Conservation (phyloP, 2,113 vertebrate genomes). For the Acrocephalus arundinaceus region DNA sequence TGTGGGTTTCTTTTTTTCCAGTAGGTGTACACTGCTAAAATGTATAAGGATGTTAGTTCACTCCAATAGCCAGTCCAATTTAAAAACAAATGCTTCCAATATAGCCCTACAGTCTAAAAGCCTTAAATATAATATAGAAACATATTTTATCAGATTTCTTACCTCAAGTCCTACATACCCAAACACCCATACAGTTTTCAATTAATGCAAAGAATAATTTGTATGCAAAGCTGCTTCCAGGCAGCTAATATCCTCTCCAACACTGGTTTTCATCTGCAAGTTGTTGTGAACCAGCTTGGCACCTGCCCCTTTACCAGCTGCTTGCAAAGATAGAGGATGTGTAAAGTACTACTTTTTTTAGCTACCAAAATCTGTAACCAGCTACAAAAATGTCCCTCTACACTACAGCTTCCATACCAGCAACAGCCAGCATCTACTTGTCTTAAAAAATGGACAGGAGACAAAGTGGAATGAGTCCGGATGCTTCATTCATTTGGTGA, state of each 20-base stretch:
- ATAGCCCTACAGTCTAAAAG: neutral
- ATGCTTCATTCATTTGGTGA: neutral
- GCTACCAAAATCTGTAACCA: neutral
- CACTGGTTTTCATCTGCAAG: neutral
- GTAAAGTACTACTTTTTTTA: neutral
- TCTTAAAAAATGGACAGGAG: neutral
- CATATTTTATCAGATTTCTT: neutral
- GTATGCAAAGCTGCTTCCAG: neutral
- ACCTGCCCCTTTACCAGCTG: neutral
- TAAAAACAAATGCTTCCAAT: neutral
- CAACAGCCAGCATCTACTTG: neutral
- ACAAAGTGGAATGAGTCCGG: neutral
- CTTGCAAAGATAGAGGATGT: neutral
- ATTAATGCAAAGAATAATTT: neutral
- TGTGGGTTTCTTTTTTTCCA: neutral
- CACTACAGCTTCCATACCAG: neutral
- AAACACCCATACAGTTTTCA: neutral
- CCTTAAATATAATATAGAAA: neutral
- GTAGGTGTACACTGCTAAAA: neutral
- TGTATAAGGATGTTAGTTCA: neutral
- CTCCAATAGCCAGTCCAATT: neutral
- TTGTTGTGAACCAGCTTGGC: neutral
- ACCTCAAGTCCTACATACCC: neutral
- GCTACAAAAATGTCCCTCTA: neutral
- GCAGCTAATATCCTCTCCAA: neutral